A percentile compares a stretch with the other conserved stretches of the same genome.
Conservation (phyloP, 2,113 vertebrate species). For the Cynoglossus semilaevis region DNA sequence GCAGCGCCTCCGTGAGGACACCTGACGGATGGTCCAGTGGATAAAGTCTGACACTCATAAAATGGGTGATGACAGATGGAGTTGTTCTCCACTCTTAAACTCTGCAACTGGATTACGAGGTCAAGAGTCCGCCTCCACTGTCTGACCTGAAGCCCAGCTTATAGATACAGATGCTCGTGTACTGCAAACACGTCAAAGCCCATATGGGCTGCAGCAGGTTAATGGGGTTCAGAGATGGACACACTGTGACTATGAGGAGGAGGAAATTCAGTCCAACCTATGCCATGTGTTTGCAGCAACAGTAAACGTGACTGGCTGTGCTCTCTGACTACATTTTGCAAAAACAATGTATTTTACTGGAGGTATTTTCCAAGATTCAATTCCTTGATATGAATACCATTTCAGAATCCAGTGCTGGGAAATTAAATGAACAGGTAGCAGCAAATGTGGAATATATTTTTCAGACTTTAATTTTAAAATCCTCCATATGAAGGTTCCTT, state of each 20-base stretch:
- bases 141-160: slow-evolving; percentile 3
- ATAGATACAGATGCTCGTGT: slow-evolving; percentile 1
- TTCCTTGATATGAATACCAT: slow-evolving; percentile 71
- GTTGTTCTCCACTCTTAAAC: slow-evolving; percentile 63
- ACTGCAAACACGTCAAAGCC: neutral
- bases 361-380: slow-evolving; percentile 67
- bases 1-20: slow-evolving; percentile 34
- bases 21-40: slow-evolving; percentile 62
- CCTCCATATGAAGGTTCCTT: slow-evolving; percentile 12
- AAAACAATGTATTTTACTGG: slow-evolving; percentile 53
- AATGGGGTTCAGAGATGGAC: slow-evolving; percentile 27
- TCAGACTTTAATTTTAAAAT: slow-evolving; percentile 47
- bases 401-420: slow-evolving; percentile 46
- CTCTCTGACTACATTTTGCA: slow-evolving; percentile 30
- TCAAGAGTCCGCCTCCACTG: slow-evolving; percentile 35
- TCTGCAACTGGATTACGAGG: slow-evolving; percentile 59
- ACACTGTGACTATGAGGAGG: slow-evolving; percentile 28
- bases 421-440: slow-evolving; percentile 56
- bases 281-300: slow-evolving; percentile 29
- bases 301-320: slow-evolving; percentile 49
- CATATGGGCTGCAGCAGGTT: slow-evolving; percentile 6
- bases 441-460: slow-evolving; percentile 42
- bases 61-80: slow-evolving; percentile 59
- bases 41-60: slow-evolving; percentile 60
- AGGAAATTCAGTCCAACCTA: slow-evolving; percentile 34